Base-by-base conservation (phyloP, 64 coral and sea anemone genomes). In the Montipora sp. region DNA sequence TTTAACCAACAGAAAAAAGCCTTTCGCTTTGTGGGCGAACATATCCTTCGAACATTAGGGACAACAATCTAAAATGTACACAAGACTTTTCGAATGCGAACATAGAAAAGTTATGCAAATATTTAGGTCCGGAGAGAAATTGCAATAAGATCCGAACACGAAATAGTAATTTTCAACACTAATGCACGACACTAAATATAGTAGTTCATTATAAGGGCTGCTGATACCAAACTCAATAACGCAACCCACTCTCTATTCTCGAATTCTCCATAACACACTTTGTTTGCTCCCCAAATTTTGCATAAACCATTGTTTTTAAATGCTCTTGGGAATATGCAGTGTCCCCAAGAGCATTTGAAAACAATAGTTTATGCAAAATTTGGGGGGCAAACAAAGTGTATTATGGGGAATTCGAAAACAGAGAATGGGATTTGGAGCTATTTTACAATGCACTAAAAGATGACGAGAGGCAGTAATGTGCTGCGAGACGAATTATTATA, bases 41-140 rank as follows among this genome's bases (percentile, higher is more conserved):
- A 22, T 22, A 87, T 23, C 59, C 84, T 63, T 72, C 65, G 47
- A 72, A 24, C 84, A 53, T 87, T 87, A 87, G 47, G 4, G 84
- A 87, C 14, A 87, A 20, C 1, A 87, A 87, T 87, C 20, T 73
- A 73, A 73, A 73, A 8, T 73, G 19, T 22, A 23, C 20, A 73
- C 18, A 73, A 22, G 69, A 22, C 5, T 23, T 73, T 7, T 23
- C 69, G 18, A 73, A 73, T 73, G 2, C 20, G 18, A 23, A 20
- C 19, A 73, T 1, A 21, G 19, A 8, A 67, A 67, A 67, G 6
- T 21, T 73, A 7, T 23, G 5, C 18, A 19, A 5, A 21, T 22
- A 22, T 22, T 23, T 73, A 73, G 24, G 24, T 27, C 0, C 24
- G 22, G 19, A 73, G 3, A 8, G 19, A 8, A 21, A 20, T 13